A percentile compares a stretch with the other conserved stretches of the same genome.
Evolutionary conservation across 2,797 vertebrate species (phyloP).

Genomic region (Meriones psammophilus): DNA sequence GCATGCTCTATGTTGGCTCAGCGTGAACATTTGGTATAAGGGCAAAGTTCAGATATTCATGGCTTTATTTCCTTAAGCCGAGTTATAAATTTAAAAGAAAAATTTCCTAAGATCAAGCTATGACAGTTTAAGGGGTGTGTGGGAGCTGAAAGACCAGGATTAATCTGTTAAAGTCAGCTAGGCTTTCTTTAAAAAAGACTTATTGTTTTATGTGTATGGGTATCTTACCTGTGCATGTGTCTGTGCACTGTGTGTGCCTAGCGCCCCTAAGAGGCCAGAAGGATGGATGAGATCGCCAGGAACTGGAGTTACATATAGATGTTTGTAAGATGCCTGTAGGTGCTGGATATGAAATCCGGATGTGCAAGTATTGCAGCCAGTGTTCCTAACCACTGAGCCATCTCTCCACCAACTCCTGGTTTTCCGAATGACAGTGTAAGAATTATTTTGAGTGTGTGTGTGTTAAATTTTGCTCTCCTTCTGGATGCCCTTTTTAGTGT

Average conservation of each 20-base stretch:
- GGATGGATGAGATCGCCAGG: background rate
- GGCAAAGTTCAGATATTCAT: conserved; percentile 74
- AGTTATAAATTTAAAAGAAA: conserved; percentile 38
- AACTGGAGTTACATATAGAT: background rate
- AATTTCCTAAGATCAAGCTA: background rate
- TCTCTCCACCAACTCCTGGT: background rate
- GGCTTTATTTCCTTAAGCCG: conserved; percentile 39
- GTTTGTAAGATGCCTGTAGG: background rate
- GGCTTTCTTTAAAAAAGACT: background rate
- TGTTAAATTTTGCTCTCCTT: background rate
- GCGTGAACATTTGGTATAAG: conserved; percentile 20
- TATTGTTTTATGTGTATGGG: background rate
- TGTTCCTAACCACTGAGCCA: background rate
- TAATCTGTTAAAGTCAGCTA: conserved; percentile 39
- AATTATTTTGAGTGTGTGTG: background rate
- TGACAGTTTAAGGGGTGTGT: conserved; percentile 23
- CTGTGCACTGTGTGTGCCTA: too few species aligned
- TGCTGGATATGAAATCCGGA: background rate
- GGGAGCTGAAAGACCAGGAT: conserved; percentile 28
- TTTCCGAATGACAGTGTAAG: conserved; percentile 24
- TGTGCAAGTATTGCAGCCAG: background rate
- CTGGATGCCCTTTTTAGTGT: background rate
- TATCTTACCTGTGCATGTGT: background rate
- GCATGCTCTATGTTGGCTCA: background rate
- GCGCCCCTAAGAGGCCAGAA: background rate